Conservation (phyloP, 2,113 vertebrate species). For the Proterorhinus semilunaris region DNA sequence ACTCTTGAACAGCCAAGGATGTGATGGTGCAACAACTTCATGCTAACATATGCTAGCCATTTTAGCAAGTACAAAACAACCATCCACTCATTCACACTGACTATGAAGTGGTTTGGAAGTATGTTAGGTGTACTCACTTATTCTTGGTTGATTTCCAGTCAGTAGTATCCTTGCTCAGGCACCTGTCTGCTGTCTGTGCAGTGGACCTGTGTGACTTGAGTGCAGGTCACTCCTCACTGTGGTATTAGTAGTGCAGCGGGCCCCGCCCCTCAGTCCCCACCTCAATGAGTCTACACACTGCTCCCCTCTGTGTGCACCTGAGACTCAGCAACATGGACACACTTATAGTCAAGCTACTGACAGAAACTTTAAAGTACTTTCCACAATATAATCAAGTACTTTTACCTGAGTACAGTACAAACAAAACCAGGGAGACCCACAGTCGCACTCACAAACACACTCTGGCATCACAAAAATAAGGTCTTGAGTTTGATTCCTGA, state of each 20-base stretch:
- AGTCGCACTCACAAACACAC: too few species aligned
- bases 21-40: background rate
- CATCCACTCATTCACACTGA: background rate
- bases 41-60: background rate
- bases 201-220: conserved; percentile 18
- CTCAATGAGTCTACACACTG: conserved; percentile 31
- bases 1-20: background rate
- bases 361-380: background rate
- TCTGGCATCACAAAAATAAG: too few species aligned
- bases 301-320: background rate
- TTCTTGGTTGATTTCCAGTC: background rate
- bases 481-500: too few species aligned
- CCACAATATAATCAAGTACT: too few species aligned
- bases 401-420: too few species aligned
- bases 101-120: background rate
- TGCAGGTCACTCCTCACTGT: conserved; percentile 25
- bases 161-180: conserved; percentile 8
- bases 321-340: background rate
- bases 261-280: conserved; percentile 43
- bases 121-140: conserved; percentile 41
- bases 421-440: too few species aligned
- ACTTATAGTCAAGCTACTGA: background rate
- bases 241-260: conserved; percentile 22
- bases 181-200: conserved; percentile 10
- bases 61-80: background rate